Evolutionary conservation across 1,140 invertebrate genomes (phyloP).

Genomic region (Carposina sasakii): DNA sequence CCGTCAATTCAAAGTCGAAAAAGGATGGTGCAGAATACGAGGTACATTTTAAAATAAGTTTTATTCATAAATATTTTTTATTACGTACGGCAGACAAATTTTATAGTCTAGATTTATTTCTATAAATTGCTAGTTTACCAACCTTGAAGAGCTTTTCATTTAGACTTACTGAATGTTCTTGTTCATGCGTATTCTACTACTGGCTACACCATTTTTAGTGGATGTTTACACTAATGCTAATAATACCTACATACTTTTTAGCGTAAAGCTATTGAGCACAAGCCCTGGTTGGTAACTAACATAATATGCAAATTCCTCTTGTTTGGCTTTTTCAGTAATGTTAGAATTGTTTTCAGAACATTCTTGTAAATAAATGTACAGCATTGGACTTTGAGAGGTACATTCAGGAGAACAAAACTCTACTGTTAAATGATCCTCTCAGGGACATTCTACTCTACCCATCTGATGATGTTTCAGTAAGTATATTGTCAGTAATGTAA

Average conservation of each 20-base stretch:
- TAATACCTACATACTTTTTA: not conserved
- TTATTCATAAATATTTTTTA: slow-evolving; percentile 9
- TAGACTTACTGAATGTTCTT: not conserved
- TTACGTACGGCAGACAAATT: not conserved
- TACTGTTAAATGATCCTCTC: slow-evolving; percentile 94
- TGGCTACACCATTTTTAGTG: too few relatives aligned
- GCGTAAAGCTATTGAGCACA: not conserved
- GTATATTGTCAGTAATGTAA: slow-evolving; percentile 44
- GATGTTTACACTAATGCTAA: not conserved
- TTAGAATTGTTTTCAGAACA: slow-evolving; percentile 44
- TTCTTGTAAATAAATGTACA: slow-evolving; percentile 50
- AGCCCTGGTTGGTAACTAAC: not conserved
- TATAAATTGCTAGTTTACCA: not conserved
- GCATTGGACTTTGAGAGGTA: slow-evolving; percentile 93
- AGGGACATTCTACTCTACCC: slow-evolving; percentile 92
- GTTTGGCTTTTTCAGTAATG: too few relatives aligned
- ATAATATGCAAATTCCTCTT: too few relatives aligned
- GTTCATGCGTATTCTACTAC: too few relatives aligned
- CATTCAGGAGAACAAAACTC: slow-evolving; percentile 90
- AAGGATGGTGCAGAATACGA: slow-evolving; percentile 58
- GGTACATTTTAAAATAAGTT: slow-evolving; percentile 46
- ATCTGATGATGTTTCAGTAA: slow-evolving; percentile 91
- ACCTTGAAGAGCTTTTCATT: not conserved
- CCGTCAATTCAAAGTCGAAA: slow-evolving; percentile 59
- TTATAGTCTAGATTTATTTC: not conserved